Conservation (phyloP, 2,797 vertebrate species). For the Gallinago stenura region DNA sequence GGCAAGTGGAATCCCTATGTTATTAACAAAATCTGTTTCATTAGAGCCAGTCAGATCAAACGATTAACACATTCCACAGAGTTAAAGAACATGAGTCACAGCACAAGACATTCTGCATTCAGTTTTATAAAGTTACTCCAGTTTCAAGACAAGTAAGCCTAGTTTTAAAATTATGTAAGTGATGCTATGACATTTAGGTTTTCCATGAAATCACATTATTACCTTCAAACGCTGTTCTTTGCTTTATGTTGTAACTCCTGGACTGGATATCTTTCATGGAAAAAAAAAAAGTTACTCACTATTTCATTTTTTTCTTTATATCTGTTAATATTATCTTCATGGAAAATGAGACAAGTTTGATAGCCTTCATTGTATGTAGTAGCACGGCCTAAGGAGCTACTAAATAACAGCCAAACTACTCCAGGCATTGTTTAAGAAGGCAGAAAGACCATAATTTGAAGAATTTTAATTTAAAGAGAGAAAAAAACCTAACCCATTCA, state of each 20-base stretch:
- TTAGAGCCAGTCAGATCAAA: not conserved
- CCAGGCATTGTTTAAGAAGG: not conserved
- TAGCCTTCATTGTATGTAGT: not conserved
- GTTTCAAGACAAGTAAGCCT: not conserved
- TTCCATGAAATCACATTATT: not conserved
- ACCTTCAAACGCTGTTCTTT: not conserved
- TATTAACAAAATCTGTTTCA: not conserved
- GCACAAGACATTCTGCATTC: not conserved
- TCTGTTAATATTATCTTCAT: not conserved
- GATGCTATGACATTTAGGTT: not conserved
- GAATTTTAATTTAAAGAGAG: not conserved
- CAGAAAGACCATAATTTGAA: not conserved
- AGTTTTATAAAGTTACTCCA: not conserved
- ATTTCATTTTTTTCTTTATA: not conserved
- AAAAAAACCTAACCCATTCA: accelerated
- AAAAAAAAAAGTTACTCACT: not conserved
- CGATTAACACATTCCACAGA: not conserved
- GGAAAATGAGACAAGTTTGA: not conserved
- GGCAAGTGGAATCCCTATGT: accelerated
- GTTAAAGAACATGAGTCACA: not conserved
- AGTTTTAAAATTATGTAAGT: not conserved
- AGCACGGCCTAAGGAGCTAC: not conserved
- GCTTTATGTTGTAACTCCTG: not conserved
- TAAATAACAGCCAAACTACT: not conserved
- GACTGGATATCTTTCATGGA: not conserved